Evolutionary conservation across 2,797 vertebrate genomes (phyloP).

Genomic region (Echiichthys vipera): DNA sequence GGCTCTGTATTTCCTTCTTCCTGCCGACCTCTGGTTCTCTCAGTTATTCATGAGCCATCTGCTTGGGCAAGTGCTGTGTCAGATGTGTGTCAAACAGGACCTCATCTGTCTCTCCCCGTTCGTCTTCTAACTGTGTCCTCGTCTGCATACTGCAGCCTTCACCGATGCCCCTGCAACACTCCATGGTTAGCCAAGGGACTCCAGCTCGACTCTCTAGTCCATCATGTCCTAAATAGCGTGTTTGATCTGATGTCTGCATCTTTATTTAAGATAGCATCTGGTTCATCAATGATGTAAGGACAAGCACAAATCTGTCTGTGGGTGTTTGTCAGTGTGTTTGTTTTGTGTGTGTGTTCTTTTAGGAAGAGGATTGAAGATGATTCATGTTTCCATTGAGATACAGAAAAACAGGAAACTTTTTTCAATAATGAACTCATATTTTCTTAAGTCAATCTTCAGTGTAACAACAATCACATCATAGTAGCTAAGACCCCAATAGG

Average conservation of each 20-base stretch:
- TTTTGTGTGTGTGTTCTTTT: not conserved
- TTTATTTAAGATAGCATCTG: constrained; percentile 75
- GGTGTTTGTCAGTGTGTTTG: constrained; percentile 18
- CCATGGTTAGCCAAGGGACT: constrained; percentile 36
- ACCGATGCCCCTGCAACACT: constrained; percentile 34
- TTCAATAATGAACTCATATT: not conserved
- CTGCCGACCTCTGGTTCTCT: constrained; percentile 71
- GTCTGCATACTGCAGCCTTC: constrained; percentile 55
- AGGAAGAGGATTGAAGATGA: constrained; percentile 3
- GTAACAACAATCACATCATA: not conserved
- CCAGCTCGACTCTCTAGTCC: constrained; percentile 41
- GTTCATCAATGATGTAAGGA: constrained; percentile 66
- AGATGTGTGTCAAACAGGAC: constrained; percentile 81
- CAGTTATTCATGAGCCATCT: constrained; percentile 88
- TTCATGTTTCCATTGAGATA: not conserved
- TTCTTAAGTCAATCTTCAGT: not conserved
- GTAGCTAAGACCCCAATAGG: not conserved
- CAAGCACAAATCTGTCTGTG: constrained; percentile 32
- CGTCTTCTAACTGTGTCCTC: constrained; percentile 73
- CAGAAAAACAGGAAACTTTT: not conserved
- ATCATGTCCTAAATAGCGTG: constrained; percentile 69
- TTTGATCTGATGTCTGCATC: constrained; percentile 70
- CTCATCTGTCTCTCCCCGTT: constrained; percentile 73
- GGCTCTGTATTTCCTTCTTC: constrained; percentile 57
- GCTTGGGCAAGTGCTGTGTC: constrained; percentile 74